A percentile compares a stretch with the other conserved stretches of the same genome.
phyloP scores from a whole-genome alignment of 2,797 vertebrate species.

The Perodicticus potto region DNA sequence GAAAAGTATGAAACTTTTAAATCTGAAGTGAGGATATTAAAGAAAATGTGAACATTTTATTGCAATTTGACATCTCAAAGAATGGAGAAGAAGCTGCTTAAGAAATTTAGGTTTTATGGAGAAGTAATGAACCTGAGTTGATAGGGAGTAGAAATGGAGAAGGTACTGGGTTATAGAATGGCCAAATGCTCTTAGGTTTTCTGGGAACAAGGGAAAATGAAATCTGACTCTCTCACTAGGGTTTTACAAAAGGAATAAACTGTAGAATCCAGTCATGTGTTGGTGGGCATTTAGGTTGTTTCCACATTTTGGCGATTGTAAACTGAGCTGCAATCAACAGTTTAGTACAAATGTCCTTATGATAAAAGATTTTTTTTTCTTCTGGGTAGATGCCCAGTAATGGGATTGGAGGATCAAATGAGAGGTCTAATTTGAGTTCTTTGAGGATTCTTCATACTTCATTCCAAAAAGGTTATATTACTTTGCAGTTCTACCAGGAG shows the following conservation, averaged over 20 bases:
- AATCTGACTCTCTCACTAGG: background rate
- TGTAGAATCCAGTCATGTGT: background rate
- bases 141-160: background rate
- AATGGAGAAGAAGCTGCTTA: background rate
- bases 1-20: background rate
- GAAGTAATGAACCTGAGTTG: background rate
- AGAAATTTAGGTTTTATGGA: background rate
- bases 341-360: too few species aligned
- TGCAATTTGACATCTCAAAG: background rate
- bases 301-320: too few species aligned
- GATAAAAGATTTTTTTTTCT: too few species aligned
- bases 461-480: too few species aligned
- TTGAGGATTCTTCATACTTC: too few species aligned
- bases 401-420: too few species aligned
- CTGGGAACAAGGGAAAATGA: slow-evolving; percentile 11
- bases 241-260: background rate
- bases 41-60: background rate
- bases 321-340: too few species aligned
- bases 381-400: too few species aligned
- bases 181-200: background rate
- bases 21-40: background rate
- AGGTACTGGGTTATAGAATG: background rate
- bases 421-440: too few species aligned
- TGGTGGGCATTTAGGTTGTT: too few species aligned
- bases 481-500: too few species aligned